Conservation (phyloP, 2,888 invertebrate species). For the Caenorhabditis becei region DNA sequence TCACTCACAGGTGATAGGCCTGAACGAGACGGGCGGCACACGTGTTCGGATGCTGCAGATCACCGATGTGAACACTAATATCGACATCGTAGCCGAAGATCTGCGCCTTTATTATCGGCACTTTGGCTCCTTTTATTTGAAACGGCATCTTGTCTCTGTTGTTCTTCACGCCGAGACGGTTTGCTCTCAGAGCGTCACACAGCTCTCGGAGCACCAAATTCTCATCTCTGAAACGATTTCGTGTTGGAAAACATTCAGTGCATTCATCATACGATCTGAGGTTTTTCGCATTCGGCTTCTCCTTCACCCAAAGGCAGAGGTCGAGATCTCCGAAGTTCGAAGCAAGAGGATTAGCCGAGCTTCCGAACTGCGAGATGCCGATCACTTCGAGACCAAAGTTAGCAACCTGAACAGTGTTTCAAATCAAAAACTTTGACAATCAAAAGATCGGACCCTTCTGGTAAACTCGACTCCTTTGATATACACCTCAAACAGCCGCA, state of each 20-base stretch:
- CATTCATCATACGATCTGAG: not conserved
- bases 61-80: conserved; percentile 18
- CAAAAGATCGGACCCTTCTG: not conserved
- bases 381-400: not conserved
- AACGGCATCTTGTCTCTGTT: not conserved
- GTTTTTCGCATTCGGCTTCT: not conserved
- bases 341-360: conserved; percentile 6
- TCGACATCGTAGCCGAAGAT: conserved; percentile 16
- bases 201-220: not conserved
- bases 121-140: not conserved
- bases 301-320: conserved; percentile 9
- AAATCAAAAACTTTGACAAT: too few relatives aligned
- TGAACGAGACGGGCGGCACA: not conserved
- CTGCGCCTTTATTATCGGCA: not conserved
- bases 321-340: not conserved
- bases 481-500: not conserved
- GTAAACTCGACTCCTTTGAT: not conserved
- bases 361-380: not conserved
- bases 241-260: not conserved
- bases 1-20: not conserved
- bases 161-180: not conserved
- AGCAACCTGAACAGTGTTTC: too few relatives aligned
- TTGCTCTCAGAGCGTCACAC: not conserved
- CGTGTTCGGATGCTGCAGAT: conserved; percentile 3
- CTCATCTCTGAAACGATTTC: not conserved